Percentiles rank a stretch among this genome's conserved stretches.
These are phyloP conservation scores for Sarcophilus harrisii DNA, from an alignment of 2,797 vertebrate genomes.

Conservation along the genomic window DNA sequence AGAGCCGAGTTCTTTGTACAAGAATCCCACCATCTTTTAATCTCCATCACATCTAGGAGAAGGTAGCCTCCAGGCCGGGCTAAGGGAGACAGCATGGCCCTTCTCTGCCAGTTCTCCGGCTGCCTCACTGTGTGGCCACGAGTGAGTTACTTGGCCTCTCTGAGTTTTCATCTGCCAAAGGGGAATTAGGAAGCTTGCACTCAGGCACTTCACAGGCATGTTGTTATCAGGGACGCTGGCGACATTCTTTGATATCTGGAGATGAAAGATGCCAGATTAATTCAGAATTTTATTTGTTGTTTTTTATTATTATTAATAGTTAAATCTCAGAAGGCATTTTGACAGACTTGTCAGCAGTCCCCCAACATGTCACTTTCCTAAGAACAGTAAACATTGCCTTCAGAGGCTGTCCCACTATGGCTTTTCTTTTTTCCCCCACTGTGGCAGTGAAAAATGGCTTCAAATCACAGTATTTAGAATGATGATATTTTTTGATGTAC, in stretches of 20 bases:
- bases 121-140: slow-evolving; percentile 11
- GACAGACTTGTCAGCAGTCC: slow-evolving; percentile 77
- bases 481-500: slow-evolving; percentile 59
- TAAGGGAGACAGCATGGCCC: not conserved
- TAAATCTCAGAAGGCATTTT: slow-evolving; percentile 69
- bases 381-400: slow-evolving; percentile 74
- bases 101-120: not conserved
- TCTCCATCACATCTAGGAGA: not conserved
- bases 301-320: slow-evolving; percentile 80
- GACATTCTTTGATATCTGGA: slow-evolving; percentile 71
- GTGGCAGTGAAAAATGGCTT: slow-evolving; percentile 71
- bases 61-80: not conserved
- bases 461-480: slow-evolving; percentile 68
- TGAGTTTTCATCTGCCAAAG: slow-evolving; percentile 68
- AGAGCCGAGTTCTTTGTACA: not conserved
- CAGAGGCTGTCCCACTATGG: slow-evolving; percentile 61
- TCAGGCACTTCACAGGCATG: slow-evolving; percentile 42
- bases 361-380: slow-evolving; percentile 40
- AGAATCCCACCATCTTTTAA: not conserved
- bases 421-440: slow-evolving; percentile 45
- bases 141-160: slow-evolving; percentile 46
- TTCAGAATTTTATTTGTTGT: slow-evolving; percentile 77
- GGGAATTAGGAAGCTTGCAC: slow-evolving; percentile 51
- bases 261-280: slow-evolving; percentile 80
- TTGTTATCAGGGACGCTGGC: slow-evolving; percentile 57